Percentiles rank a stretch among this genome's conserved stretches.
Evolutionary conservation across 2,797 vertebrate species (phyloP).

Genomic region (Salarias fasciatus): DNA sequence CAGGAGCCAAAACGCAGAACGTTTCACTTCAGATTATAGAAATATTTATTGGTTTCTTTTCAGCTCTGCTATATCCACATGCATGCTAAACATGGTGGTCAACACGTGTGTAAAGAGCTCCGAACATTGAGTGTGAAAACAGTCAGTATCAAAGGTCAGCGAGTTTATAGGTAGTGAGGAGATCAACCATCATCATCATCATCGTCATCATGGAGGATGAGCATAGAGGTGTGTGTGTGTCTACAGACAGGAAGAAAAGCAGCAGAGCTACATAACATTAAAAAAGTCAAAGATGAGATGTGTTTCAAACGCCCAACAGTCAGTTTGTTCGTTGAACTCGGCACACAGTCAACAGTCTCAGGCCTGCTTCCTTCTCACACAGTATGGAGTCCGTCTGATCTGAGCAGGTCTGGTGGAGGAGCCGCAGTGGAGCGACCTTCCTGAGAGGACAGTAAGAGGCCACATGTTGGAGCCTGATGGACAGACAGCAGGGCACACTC

Average conservation of each 20-base stretch:
- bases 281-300: no score
- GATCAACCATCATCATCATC: not conserved
- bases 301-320: no score
- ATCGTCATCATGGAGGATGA: conserved; percentile 7
- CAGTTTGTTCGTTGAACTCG: no score
- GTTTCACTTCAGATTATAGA: conserved; percentile 70
- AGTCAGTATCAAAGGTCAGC: conserved; percentile 41
- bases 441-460: conserved; percentile 69
- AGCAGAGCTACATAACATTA: no score
- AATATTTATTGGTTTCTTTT: conserved; percentile 79
- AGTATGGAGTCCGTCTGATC: conserved; percentile 14
- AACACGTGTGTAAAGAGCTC: conserved; percentile 42
- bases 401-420: conserved; percentile 11
- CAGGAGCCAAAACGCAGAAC: conserved; percentile 7
- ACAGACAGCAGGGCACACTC: no score
- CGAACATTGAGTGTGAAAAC: conserved; percentile 32
- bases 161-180: conserved; percentile 13
- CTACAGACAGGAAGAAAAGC: not conserved
- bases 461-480: conserved; percentile 24
- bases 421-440: conserved; percentile 65
- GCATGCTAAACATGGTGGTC: conserved; percentile 72
- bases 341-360: no score
- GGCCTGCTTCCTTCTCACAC: no score
- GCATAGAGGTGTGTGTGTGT: not conserved
- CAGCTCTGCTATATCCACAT: conserved; percentile 74